Percentiles rank a stretch among this genome's conserved stretches.
Evolutionary conservation across 2,797 vertebrate species (phyloP).

Genomic region (Neosilurus mollespiculum): DNA sequence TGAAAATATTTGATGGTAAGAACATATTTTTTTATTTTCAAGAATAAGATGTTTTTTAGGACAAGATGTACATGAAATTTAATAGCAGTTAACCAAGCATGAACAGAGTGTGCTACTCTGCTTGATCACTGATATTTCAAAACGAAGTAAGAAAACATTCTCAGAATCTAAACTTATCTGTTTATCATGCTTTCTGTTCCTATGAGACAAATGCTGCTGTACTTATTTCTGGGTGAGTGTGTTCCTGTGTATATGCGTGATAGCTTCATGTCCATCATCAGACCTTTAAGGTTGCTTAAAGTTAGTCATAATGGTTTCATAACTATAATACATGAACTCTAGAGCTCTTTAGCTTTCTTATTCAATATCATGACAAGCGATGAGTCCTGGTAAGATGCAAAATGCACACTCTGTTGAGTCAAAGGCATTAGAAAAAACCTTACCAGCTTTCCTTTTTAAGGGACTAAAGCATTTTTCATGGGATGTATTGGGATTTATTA

Average conservation of each 20-base stretch:
- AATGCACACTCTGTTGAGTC: background rate
- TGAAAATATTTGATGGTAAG: no score
- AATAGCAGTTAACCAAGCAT: no score
- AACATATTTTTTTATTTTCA: no score
- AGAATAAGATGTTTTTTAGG: no score
- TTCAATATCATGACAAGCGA: no score
- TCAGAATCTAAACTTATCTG: background rate
- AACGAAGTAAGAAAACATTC: no score
- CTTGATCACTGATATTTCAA: no score
- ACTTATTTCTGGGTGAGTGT: background rate
- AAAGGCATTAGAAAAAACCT: background rate
- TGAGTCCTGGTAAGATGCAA: background rate
- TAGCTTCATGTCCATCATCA: background rate
- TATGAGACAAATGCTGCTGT: background rate
- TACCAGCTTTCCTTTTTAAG: background rate
- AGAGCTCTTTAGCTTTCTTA: background rate
- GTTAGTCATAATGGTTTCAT: background rate
- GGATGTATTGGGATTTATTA: background rate
- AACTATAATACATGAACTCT: background rate
- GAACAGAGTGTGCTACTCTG: no score
- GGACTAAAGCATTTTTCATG: slow-evolving; percentile 10
- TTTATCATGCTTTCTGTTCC: background rate
- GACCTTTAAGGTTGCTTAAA: background rate
- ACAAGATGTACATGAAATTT: no score
- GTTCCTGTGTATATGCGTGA: background rate